phyloP scores from a whole-genome alignment of 2,797 vertebrate species.

The Psittacula echo region DNA sequence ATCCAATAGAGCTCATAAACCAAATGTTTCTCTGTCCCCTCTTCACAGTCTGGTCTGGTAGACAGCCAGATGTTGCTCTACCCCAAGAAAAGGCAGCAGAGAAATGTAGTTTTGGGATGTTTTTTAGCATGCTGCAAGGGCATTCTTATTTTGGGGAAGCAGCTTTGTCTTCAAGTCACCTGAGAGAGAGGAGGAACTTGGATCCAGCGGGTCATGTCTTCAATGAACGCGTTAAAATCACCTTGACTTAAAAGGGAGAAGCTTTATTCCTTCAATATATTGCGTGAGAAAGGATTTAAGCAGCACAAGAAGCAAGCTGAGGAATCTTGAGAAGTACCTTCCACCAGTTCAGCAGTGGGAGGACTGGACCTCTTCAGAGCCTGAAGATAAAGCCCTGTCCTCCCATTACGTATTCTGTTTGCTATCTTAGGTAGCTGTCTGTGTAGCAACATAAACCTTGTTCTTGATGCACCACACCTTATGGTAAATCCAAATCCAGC shows the following conservation, averaged over 20 bases:
- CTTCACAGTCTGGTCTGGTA: background rate
- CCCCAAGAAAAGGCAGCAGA: rapidly evolving
- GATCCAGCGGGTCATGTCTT: background rate
- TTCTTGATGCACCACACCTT: background rate
- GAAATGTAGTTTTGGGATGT: background rate
- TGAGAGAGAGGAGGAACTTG: background rate
- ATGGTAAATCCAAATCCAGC: background rate
- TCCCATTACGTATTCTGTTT: background rate
- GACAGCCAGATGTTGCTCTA: background rate
- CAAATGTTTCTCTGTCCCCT: background rate
- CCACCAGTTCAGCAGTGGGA: background rate
- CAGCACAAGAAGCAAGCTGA: background rate
- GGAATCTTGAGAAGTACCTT: background rate
- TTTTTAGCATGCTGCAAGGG: background rate
- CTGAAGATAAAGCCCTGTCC: background rate
- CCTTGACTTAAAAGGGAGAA: background rate
- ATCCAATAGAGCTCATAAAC: background rate
- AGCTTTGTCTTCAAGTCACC: background rate
- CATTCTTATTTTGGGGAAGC: background rate
- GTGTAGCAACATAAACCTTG: background rate
- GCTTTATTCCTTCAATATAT: background rate
- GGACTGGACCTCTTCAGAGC: background rate
- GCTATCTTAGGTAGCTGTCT: background rate
- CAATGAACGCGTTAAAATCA: background rate
- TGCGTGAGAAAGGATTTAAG: background rate